Evolutionary conservation across 2,888 invertebrate species (phyloP).

Genomic region (Lagria hirta): DNA sequence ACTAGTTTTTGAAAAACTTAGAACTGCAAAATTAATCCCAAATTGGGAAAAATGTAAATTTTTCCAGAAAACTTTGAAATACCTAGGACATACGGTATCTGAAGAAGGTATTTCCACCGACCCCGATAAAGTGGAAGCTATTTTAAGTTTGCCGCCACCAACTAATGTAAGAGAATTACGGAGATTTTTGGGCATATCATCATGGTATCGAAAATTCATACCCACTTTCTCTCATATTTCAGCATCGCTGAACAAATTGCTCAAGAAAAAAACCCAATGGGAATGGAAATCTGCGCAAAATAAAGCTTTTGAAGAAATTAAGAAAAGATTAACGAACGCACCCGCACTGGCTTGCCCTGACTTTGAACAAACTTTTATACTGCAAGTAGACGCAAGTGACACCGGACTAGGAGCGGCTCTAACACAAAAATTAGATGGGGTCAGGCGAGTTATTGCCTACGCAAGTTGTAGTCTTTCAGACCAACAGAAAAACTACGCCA

Average conservation of each 20-base stretch:
- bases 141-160: constrained; percentile 26
- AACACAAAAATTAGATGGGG: constrained; percentile 21
- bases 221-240: constrained; percentile 24
- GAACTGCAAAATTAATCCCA: no score
- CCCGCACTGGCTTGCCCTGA: constrained; percentile 30
- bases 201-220: constrained; percentile 33
- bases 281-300: constrained; percentile 25
- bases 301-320: constrained; percentile 14
- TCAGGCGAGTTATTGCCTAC: constrained; percentile 28
- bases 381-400: constrained; percentile 34
- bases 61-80: constrained; percentile 25
- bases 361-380: constrained; percentile 24
- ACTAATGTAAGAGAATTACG: no score
- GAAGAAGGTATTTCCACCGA: constrained; percentile 22
- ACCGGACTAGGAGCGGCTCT: constrained; percentile 32
- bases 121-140: constrained; percentile 28
- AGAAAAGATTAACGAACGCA: constrained; percentile 14
- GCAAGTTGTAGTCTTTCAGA: no score
- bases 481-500: no score
- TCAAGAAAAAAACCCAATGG: constrained; percentile 24
- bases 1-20: no score
- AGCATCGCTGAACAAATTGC: constrained; percentile 23
- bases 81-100: constrained; percentile 30
- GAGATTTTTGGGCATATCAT: constrained; percentile 27
- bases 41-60: constrained; percentile 27